Percentiles rank a stretch among this genome's conserved stretches.
These are phyloP conservation scores for Dicrostonyx torquatus DNA, from an alignment of 2,797 vertebrate genomes.

Conservation along the genomic window DNA sequence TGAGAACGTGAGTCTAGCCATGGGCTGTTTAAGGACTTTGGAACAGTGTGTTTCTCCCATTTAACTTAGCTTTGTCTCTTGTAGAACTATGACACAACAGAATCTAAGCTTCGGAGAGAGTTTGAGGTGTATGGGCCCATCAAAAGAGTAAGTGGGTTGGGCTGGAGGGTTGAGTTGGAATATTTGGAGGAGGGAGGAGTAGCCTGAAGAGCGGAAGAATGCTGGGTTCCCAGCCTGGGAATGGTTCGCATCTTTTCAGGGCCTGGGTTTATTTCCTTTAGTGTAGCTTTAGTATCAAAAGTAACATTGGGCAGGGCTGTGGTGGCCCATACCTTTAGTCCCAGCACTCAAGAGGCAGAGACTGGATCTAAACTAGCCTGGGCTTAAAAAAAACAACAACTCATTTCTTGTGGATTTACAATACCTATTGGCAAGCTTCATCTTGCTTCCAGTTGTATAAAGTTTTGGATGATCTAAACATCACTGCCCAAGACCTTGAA, in stretches of 20 bases:
- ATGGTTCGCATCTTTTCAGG: rapidly evolving
- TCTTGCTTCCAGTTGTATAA: not conserved
- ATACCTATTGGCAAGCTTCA: not conserved
- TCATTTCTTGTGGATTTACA: not conserved
- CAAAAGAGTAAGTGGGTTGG: constrained; percentile 90
- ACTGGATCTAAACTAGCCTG: not conserved
- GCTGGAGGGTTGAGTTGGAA: not conserved
- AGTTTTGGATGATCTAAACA: not conserved
- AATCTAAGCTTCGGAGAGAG: constrained; percentile 95
- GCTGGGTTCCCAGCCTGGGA: not conserved
- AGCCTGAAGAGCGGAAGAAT: not conserved
- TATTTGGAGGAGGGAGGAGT: too few relatives aligned
- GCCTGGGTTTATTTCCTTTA: not conserved
- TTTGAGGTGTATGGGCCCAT: constrained; percentile 98
- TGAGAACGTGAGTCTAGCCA: not conserved
- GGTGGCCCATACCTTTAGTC: not conserved
- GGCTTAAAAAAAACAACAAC: too few relatives aligned
- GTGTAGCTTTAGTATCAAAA: not conserved
- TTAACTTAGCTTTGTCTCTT: not conserved
- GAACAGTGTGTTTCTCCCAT: too few relatives aligned
- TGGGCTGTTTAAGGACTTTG: not conserved
- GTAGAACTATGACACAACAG: constrained; percentile 97
- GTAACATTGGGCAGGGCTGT: not conserved
- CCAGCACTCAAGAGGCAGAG: not conserved
- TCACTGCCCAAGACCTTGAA: not conserved